Conservation (phyloP, 2,797 vertebrate species). For the Eulemur coronatus region DNA sequence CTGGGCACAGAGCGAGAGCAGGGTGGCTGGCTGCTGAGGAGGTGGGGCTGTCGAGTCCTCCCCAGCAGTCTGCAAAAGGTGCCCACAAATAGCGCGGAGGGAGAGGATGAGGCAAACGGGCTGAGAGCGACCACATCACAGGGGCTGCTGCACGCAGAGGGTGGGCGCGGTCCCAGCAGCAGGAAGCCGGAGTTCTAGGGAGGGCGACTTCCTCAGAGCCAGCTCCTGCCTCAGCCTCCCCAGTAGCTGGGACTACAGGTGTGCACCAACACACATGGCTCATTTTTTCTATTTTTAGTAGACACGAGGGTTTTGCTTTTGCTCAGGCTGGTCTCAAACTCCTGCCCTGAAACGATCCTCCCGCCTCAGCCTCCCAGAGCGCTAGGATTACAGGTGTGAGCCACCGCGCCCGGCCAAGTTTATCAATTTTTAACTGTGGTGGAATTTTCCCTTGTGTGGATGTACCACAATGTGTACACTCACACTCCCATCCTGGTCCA, state of each 20-base stretch:
- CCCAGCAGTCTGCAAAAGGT: neutral
- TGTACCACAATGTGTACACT: accelerated
- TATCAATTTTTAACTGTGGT: neutral
- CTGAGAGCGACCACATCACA: neutral
- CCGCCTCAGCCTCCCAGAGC: too few species aligned
- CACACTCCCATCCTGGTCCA: neutral
- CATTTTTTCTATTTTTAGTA: too few species aligned
- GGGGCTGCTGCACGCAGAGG: neutral
- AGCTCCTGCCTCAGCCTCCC: too few species aligned
- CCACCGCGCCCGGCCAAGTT: too few species aligned
- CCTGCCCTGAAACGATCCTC: too few species aligned
- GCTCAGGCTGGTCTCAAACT: too few species aligned
- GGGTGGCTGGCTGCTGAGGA: too few species aligned
- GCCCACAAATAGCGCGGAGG: neutral
- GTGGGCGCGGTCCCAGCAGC: neutral
- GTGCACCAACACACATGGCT: too few species aligned
- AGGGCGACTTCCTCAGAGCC: neutral
- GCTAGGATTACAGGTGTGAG: too few species aligned
- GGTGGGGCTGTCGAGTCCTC: neutral
- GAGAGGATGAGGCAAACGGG: neutral
- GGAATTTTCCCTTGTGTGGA: neutral
- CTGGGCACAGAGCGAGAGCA: neutral
- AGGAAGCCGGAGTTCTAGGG: neutral
- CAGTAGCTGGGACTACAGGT: too few species aligned
- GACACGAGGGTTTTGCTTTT: too few species aligned